A percentile compares a stretch with the other conserved stretches of the same genome.
Conservation (phyloP, 2,888 invertebrate genomes). For the Pocota personata region DNA sequence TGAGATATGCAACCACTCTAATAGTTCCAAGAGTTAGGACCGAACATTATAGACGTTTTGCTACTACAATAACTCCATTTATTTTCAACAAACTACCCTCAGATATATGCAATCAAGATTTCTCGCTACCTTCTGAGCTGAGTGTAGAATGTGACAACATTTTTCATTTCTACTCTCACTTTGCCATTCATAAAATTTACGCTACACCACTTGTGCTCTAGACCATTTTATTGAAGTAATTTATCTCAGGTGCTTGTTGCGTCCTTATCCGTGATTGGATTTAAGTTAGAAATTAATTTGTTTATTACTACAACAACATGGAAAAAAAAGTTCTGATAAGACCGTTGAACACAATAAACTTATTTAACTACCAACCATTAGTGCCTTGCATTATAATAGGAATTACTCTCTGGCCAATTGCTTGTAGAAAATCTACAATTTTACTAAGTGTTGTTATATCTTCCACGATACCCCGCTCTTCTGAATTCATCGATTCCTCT, state of each 20-base stretch:
- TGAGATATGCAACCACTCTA: too few species aligned
- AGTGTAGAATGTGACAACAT: too few species aligned
- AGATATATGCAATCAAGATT: too few species aligned
- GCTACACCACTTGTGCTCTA: too few species aligned
- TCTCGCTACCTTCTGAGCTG: too few species aligned
- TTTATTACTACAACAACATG: neutral
- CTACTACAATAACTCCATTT: too few species aligned
- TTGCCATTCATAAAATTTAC: too few species aligned
- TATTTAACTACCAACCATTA: constrained; percentile 10
- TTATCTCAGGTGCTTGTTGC: neutral
- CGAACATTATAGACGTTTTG: too few species aligned
- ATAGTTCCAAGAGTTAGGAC: too few species aligned
- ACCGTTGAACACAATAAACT: neutral
- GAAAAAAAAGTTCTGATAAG: neutral
- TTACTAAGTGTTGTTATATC: constrained; percentile 6
- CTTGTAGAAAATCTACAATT: constrained; percentile 22
- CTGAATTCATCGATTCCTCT: neutral
- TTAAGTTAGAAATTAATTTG: neutral
- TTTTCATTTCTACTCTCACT: too few species aligned
- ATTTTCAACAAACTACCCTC: too few species aligned
- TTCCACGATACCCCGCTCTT: neutral
- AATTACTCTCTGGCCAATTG: constrained; percentile 31
- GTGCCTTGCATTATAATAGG: constrained; percentile 34
- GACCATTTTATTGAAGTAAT: too few species aligned
- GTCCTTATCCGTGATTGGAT: neutral